A percentile compares a stretch with the other conserved stretches of the same genome.
Conservation (phyloP, 2,888 invertebrate genomes). For the Cordilura impudica region DNA sequence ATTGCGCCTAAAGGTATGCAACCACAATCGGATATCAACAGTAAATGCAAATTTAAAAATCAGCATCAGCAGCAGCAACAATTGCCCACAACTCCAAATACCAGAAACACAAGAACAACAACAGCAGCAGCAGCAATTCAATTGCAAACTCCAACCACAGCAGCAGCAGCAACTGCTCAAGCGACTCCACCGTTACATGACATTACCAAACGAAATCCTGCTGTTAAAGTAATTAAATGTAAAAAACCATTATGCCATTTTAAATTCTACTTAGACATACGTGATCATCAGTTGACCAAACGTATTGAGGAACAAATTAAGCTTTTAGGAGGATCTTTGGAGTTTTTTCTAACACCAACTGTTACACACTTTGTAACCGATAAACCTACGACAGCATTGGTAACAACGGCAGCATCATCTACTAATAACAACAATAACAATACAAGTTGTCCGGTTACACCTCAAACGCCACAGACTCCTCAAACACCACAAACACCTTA, state of each 20-base stretch:
- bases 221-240: conserved; percentile 77
- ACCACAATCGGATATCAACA: conserved; percentile 77
- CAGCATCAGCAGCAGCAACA: conserved; percentile 63
- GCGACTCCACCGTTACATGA: conserved; percentile 43
- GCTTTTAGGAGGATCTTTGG: conserved; percentile 82
- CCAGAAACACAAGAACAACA: conserved; percentile 43
- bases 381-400: conserved; percentile 64
- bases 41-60: conserved; percentile 73
- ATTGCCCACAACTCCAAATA: conserved; percentile 50
- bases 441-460: conserved; percentile 67
- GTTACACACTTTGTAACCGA: conserved; percentile 78
- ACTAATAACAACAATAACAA: conserved; percentile 56
- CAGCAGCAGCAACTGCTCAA: conserved; percentile 47
- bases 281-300: conserved; percentile 83
- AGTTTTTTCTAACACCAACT: conserved; percentile 76
- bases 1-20: conserved; percentile 78
- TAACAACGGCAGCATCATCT: conserved; percentile 33
- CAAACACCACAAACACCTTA: conserved; percentile 72
- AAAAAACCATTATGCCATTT: conserved; percentile 82
- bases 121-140: conserved; percentile 49
- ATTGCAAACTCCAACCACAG: conserved; percentile 47
- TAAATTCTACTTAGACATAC: conserved; percentile 87
- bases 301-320: conserved; percentile 85
- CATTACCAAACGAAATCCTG: conserved; percentile 51
- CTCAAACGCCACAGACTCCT: conserved; percentile 70